Conservation (phyloP, 2,113 vertebrate species). For the Petrocephalus zakoni region DNA sequence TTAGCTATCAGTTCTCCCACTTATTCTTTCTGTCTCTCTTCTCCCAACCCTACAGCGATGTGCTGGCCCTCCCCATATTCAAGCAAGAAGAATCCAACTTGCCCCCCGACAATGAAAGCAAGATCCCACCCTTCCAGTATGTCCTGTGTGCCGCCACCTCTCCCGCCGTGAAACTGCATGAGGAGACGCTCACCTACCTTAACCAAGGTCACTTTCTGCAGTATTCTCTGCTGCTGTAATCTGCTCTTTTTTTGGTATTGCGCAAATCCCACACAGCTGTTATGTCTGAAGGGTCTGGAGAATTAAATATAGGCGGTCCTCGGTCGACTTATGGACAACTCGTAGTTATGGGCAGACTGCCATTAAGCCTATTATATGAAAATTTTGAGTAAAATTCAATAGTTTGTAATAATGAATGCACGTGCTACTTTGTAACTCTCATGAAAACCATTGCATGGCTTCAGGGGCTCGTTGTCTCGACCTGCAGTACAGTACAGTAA, state of each 20-base stretch:
- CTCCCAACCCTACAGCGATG: conserved; percentile 66
- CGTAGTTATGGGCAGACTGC: not conserved
- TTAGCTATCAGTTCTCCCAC: not conserved
- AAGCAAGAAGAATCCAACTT: conserved; percentile 94
- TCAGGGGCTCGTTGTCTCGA: not conserved
- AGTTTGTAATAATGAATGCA: not conserved
- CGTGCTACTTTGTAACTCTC: not conserved
- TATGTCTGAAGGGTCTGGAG: not conserved
- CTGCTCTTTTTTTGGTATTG: not conserved
- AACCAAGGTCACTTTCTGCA: conserved; percentile 82
- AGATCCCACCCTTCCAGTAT: conserved; percentile 94
- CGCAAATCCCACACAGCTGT: not conserved
- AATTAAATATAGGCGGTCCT: not conserved
- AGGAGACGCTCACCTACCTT: conserved; percentile 96
- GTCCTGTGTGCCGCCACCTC: conserved; percentile 95
- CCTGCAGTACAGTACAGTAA: not conserved
- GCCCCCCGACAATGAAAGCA: conserved; percentile 81
- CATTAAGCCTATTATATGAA: not conserved
- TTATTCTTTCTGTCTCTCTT: not conserved
- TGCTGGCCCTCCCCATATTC: conserved; percentile 94
- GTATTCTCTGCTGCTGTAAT: rapidly evolving
- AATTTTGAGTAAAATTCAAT: not conserved
- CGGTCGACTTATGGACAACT: not conserved
- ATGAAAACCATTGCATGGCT: not conserved
- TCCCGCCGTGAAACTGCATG: conserved; percentile 90